Evolutionary conservation across 1,140 invertebrate genomes (phyloP), one percentile per base, ranked within the genome.

Genomic region (Drosophila seguyi): DNA sequence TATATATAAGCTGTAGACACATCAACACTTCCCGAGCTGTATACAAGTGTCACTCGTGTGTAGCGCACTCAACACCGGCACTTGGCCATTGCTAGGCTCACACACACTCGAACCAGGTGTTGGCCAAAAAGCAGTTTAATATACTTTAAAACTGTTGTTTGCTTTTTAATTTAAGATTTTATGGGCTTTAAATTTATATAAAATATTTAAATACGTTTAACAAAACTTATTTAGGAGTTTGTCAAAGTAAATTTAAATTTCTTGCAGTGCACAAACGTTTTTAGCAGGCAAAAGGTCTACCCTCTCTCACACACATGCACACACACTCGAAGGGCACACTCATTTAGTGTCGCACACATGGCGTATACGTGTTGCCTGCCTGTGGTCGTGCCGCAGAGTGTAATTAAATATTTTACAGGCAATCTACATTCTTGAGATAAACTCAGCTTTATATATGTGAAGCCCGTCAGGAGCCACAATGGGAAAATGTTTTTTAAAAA

Each of bases 341-440:
- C 74, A 59, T 58, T 72, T 71, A 72, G 56, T 69, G 71, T 53
- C 71, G 39, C 71, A 74, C 47, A 50, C 71, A 74, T 61, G 74
- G 73, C 74, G 74, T 68, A 77, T 77, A 77, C 74, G 74, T 77
- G 74, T 31, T 78, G 74, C 48, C 47, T 45, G 68, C 50, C 50
- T 75, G 84, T 57, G 84, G 63, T 53, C 50, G 77, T 75, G 79
- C 83, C 84, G 77, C 75, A 87, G 75, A 90, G 81, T 90, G 86
- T 90, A 90, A 90, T 90, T 90, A 90, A 90, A 90, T 90, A 90
- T 90, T 90, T 90, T 90, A 90, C 85, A 90, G 85, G 85, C 86
- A 90, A 90, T 90, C 85, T 90, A 90, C 85, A 90, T 90, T 90
- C 85, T 90, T 90, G 78, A 90, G 85, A 90, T 90, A 90, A 90